Base-by-base conservation (phyloP, 2,113 vertebrate genomes). In the Ctenodactylus gundi region DNA sequence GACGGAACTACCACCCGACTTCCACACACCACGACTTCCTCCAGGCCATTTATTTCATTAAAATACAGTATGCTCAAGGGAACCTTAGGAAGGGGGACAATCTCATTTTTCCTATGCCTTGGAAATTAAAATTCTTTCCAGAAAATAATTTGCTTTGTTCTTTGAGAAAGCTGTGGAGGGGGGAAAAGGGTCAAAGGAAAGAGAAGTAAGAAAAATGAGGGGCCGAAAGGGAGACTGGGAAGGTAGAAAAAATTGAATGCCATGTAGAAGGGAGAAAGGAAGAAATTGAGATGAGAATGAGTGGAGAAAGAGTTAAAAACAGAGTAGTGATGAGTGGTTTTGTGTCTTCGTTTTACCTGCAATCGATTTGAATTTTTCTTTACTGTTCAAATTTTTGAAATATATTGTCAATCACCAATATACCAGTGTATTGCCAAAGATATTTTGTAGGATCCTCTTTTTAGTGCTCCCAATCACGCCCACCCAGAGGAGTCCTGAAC, bases 31-130 rank as follows among this genome's bases (percentile, higher is more conserved):
- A 34, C 13, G 2, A 34, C 73, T 96, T 92, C 90, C 94, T 93
- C 57, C 58, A 64, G 95, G 95, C 81, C 92, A 93, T 94, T 94
- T 93, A 96, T 94, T 86, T 95, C 97, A 97, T 96, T 95, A 96
- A 93, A 92, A 77, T 13, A 20, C 62, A 92, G 84, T 75, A 58
- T 85, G 94, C 93, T 96, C 95, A 58, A 89, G 92, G 95, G 93
- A 96, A 78, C 70, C 49, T 72, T 17, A 0, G 55, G 57, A 80
- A 85, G 53, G 68, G 73, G 81, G 78, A 75, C 90, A 73, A 95
- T 90, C 93, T 96, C 88, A 75, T 91, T 91, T 88, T 83, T 39
- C 51, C 76, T 55, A 53, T 67, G 82, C 46, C 41, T 60, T 88
- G 83, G 90, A 97, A 97, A 96, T 96, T 95, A 94, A 96, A 93